Percentiles rank a stretch among this genome's conserved stretches.
phyloP scores from a whole-genome alignment of 2,113 vertebrate species.

The Trochalopteron elliotii region DNA sequence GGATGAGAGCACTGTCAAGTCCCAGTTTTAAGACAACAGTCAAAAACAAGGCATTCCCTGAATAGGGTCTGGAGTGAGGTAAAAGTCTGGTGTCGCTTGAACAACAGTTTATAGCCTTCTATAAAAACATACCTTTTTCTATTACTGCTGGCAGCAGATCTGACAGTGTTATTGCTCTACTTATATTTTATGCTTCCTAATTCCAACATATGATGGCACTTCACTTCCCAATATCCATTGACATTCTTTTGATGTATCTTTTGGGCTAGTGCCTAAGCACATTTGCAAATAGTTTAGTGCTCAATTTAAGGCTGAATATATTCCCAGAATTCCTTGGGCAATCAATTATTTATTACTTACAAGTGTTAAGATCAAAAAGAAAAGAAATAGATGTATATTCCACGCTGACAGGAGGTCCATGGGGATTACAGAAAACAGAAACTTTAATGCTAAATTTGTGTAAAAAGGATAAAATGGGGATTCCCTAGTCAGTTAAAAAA shows the following conservation, averaged over 20 bases:
- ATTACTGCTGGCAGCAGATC: background rate
- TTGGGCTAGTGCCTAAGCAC: conserved; percentile 67
- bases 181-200: conserved; percentile 22
- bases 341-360: conserved; percentile 79
- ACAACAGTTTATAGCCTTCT: background rate
- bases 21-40: background rate
- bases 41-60: background rate
- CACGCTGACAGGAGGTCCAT: conserved; percentile 43
- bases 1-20: background rate
- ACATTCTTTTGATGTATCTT: conserved; percentile 68
- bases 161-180: conserved; percentile 23
- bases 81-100: conserved; percentile 4
- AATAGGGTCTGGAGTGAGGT: background rate
- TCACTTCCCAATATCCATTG: conserved; percentile 51
- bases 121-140: background rate
- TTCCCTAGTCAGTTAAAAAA: background rate
- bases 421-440: conserved; percentile 46
- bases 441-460: conserved; percentile 62
- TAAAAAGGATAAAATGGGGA: conserved; percentile 40
- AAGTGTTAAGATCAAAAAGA: conserved; percentile 73
- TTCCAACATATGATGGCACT: conserved; percentile 44
- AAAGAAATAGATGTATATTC: conserved; percentile 63
- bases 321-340: conserved; percentile 70
- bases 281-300: conserved; percentile 74
- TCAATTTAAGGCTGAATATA: conserved; percentile 68